Evolutionary conservation across 2,888 invertebrate genomes (phyloP).

Genomic region (Yponomeuta evonymella): DNA sequence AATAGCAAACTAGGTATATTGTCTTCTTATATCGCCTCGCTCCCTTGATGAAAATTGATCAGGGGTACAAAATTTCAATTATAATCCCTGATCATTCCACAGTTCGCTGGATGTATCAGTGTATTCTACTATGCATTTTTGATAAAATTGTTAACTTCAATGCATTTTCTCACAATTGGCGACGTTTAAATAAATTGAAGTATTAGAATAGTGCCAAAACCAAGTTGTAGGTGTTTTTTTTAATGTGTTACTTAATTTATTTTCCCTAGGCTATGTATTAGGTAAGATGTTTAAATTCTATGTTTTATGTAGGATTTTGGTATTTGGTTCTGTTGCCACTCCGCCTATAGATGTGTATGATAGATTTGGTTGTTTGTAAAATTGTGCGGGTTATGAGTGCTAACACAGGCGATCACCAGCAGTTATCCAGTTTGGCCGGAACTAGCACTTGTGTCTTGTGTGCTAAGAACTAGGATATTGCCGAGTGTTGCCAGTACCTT

Average conservation of each 20-base stretch:
- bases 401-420: too few species aligned
- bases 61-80: too few species aligned
- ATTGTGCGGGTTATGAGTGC: constrained; percentile 10
- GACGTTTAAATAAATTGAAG: constrained; percentile 29
- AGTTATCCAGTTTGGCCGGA: too few species aligned
- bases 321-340: constrained; percentile 42
- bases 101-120: neutral
- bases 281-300: constrained; percentile 15
- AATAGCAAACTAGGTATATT: too few species aligned
- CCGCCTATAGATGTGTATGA: constrained; percentile 44
- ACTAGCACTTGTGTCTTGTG: too few species aligned
- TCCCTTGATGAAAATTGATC: too few species aligned
- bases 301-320: constrained; percentile 19
- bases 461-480: too few species aligned
- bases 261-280: constrained; percentile 32
- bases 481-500: neutral
- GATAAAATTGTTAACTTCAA: constrained; percentile 18
- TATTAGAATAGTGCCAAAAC: constrained; percentile 70
- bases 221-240: constrained; percentile 37
- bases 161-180: constrained; percentile 33
- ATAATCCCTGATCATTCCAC: too few species aligned
- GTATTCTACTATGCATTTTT: neutral
- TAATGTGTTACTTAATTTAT: constrained; percentile 68
- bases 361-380: constrained; percentile 25
- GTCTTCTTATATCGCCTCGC: too few species aligned